Evolutionary conservation across 2,113 vertebrate species (phyloP).

Genomic region (Balaeniceps rex): DNA sequence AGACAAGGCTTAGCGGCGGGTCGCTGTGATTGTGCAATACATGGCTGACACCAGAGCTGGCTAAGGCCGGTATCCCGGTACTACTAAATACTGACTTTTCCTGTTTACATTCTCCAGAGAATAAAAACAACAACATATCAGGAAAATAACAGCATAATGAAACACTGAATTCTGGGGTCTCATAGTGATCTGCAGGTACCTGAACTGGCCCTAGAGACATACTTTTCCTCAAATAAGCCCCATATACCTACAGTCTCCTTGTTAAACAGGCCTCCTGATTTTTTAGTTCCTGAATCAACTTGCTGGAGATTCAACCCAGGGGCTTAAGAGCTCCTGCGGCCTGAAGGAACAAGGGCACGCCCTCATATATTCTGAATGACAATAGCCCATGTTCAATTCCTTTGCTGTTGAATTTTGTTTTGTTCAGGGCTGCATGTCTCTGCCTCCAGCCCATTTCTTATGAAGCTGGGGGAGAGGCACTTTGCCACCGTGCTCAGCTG

Average conservation of each 20-base stretch:
- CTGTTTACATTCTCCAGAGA: not conserved
- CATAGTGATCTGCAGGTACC: not conserved
- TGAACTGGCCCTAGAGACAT: not conserved
- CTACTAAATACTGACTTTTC: not conserved
- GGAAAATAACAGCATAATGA: not conserved
- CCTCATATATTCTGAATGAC: not conserved
- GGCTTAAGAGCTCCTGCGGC: not conserved
- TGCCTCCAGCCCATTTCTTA: not conserved
- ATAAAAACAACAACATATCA: not conserved
- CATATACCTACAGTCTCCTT: not conserved
- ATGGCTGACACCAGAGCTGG: not conserved
- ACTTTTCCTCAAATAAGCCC: not conserved
- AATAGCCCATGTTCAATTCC: not conserved
- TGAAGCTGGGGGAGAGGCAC: not conserved
- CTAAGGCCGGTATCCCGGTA: not conserved
- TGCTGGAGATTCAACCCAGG: not conserved
- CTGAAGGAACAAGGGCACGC: not conserved
- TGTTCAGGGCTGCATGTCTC: not conserved
- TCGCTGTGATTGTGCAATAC: not conserved
- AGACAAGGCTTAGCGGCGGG: not conserved
- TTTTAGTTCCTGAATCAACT: not conserved
- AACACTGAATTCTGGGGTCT: not conserved
- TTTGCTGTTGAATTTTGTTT: not conserved
- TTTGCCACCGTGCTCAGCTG: not conserved
- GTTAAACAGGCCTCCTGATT: not conserved